A percentile compares a stretch with the other conserved stretches of the same genome.
These are phyloP conservation scores for Palythoa grandis DNA, from an alignment of 92 coral and sea anemone species.

Conservation along the genomic window DNA sequence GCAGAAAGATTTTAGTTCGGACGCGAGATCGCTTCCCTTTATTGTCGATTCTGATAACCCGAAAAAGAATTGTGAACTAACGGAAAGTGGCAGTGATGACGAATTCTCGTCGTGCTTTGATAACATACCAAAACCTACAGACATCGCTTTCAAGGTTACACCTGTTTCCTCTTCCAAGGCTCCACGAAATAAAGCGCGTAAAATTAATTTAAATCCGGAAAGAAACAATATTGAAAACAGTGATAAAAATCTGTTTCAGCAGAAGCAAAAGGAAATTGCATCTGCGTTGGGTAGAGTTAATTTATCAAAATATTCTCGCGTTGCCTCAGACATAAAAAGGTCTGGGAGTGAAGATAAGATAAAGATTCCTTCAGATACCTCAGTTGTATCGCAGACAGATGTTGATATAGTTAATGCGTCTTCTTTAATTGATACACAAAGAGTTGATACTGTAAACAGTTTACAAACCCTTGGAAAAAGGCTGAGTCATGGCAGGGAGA, in stretches of 20 bases:
- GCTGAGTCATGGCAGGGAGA: constrained; percentile 78
- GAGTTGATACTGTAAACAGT: constrained; percentile 2
- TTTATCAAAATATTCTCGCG: constrained; percentile 9
- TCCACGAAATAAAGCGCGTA: background rate
- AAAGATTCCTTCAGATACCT: background rate
- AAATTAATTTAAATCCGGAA: background rate
- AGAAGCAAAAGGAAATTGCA: background rate
- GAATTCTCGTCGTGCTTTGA: constrained; percentile 42
- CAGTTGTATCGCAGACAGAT: background rate
- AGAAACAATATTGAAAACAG: background rate
- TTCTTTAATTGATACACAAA: background rate
- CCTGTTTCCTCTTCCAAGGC: constrained; percentile 2
- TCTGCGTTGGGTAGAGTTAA: background rate
- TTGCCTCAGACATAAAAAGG: background rate
- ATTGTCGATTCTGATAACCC: background rate
- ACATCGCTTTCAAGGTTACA: background rate
- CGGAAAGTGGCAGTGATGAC: constrained; percentile 17
- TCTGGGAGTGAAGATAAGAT: background rate
- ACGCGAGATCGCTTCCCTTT: background rate
- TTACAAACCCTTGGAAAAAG: constrained; percentile 61
- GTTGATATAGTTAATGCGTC: background rate
- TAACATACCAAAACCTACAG: background rate
- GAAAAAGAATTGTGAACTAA: background rate
- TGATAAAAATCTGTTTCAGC: background rate
- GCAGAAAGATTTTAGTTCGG: background rate